Conservation (phyloP, 2,888 invertebrate species). For the Saturnia japonica region DNA sequence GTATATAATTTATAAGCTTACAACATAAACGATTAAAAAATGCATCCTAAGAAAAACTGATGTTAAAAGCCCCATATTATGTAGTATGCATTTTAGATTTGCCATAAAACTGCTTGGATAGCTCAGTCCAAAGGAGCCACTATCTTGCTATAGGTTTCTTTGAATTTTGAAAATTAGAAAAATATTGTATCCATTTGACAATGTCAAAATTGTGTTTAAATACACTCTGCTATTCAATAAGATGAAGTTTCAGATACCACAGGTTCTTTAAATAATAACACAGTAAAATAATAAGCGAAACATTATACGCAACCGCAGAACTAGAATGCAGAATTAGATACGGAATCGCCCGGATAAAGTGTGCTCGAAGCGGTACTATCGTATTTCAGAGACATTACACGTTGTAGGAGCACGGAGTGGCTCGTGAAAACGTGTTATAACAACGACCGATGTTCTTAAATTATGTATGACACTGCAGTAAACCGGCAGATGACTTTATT, state of each 20-base stretch:
- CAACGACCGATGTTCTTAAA: conserved; percentile 48
- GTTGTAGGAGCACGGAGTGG: conserved; percentile 6
- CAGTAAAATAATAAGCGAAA: conserved; percentile 2
- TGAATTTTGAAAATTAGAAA: too few relatives aligned
- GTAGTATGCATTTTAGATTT: too few relatives aligned
- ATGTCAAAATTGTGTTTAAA: too few relatives aligned
- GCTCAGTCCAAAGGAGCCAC: too few relatives aligned
- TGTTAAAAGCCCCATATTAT: too few relatives aligned
- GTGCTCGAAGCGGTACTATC: conserved; percentile 7
- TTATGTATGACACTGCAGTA: conserved; percentile 65
- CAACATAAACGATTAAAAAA: too few relatives aligned
- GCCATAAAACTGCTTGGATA: too few relatives aligned
- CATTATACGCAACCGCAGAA: neutral
- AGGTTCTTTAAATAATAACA: neutral
- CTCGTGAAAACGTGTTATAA: conserved; percentile 35
- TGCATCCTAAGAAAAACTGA: too few relatives aligned
- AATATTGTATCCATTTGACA: too few relatives aligned
- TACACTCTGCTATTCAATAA: too few relatives aligned
- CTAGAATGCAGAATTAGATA: conserved; percentile 15
- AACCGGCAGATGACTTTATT: conserved; percentile 61
- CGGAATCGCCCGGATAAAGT: conserved; percentile 11
- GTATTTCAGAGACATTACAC: conserved; percentile 14
- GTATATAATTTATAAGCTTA: too few relatives aligned
- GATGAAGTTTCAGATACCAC: neutral
- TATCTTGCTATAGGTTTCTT: too few relatives aligned